A percentile compares a stretch with the other conserved stretches of the same genome.
phyloP scores from a whole-genome alignment of 2,888 invertebrate species.

The Adelphocoris suturalis region DNA sequence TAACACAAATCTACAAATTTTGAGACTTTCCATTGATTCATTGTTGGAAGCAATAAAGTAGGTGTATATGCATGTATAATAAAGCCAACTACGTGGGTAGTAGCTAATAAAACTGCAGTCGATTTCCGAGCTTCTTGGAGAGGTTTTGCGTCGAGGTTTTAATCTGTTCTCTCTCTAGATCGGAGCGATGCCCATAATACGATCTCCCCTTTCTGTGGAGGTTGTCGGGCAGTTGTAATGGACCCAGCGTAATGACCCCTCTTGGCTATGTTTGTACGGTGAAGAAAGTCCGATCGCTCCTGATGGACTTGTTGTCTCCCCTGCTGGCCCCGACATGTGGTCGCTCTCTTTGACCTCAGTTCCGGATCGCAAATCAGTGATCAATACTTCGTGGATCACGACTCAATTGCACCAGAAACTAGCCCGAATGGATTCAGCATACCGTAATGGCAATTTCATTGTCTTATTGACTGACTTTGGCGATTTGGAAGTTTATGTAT shows the following conservation, averaged over 20 bases:
- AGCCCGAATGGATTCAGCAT: background rate
- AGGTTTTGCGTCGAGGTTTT: background rate
- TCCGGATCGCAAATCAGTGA: background rate
- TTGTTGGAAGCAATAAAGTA: too few species aligned
- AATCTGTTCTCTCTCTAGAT: constrained; percentile 17
- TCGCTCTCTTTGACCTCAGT: constrained; percentile 36
- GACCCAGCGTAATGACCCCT: constrained; percentile 25
- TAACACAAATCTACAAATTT: too few species aligned
- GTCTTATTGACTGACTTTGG: too few species aligned
- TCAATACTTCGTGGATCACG: constrained; percentile 10
- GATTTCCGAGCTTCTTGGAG: background rate
- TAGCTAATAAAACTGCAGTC: background rate
- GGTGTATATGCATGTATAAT: too few species aligned
- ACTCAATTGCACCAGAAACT: background rate
- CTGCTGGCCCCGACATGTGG: constrained; percentile 25
- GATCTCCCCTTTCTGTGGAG: background rate
- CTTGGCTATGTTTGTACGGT: constrained; percentile 10
- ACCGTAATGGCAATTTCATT: too few species aligned
- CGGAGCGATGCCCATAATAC: constrained; percentile 10
- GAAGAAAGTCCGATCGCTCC: constrained; percentile 42
- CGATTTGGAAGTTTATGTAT: too few species aligned
- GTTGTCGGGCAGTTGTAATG: constrained; percentile 35
- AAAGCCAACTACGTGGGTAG: too few species aligned
- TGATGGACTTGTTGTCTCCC: constrained; percentile 28
- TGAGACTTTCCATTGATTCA: too few species aligned